Percentiles rank a stretch among this genome's conserved stretches.
These are phyloP conservation scores for Nipponacmea schrenckii DNA, from an alignment of 2,888 invertebrate species.

Conservation along the genomic window DNA sequence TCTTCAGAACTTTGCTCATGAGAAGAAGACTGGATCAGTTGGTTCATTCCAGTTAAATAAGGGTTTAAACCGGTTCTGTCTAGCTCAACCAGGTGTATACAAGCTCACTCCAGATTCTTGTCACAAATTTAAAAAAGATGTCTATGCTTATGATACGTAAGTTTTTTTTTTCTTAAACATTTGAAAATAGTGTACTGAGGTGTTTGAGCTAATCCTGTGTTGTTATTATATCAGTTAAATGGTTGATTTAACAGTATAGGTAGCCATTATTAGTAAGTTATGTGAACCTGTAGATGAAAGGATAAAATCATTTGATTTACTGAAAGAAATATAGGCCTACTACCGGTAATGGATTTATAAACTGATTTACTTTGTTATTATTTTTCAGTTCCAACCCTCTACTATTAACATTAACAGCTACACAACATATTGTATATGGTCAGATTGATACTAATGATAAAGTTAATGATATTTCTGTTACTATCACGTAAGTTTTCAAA, in stretches of 20 bases:
- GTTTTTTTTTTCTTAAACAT: conserved; percentile 25
- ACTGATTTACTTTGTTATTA: background rate
- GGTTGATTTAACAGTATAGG: no score
- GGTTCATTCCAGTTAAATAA: conserved; percentile 71
- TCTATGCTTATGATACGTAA: conserved; percentile 71
- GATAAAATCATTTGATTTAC: no score
- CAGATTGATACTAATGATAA: conserved; percentile 58
- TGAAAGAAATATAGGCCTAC: no score
- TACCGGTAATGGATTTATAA: no score
- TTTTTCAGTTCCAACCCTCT: conserved; percentile 53
- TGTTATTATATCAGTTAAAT: no score
- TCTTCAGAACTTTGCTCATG: conserved; percentile 60
- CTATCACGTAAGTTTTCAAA: conserved; percentile 49
- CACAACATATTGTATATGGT: conserved; percentile 65
- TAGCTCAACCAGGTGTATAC: conserved; percentile 73
- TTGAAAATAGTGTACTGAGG: background rate
- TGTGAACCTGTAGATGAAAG: no score
- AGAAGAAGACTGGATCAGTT: conserved; percentile 59
- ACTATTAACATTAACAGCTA: conserved; percentile 60
- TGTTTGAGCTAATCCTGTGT: no score
- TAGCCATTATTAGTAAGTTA: no score
- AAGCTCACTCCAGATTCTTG: conserved; percentile 78
- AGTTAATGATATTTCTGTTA: conserved; percentile 61
- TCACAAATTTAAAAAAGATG: conserved; percentile 77
- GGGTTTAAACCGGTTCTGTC: conserved; percentile 80